Base-by-base conservation (phyloP, 2,888 invertebrate species). In the Scaptomyza reducta region DNA sequence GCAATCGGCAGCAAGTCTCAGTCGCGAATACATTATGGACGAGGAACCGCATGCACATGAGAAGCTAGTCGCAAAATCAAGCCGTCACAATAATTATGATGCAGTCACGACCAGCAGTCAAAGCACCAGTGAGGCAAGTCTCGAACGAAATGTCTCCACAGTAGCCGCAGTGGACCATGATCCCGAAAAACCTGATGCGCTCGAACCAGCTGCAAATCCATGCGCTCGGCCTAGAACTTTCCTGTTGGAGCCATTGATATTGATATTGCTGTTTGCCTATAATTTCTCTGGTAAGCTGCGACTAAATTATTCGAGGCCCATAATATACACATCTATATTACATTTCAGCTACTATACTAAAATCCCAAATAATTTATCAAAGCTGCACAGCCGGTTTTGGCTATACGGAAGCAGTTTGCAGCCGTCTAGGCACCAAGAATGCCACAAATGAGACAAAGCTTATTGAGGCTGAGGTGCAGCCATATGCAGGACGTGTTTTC, bases 321-420 rank as follows among this genome's bases (percentile, higher is more conserved):
- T 13, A 2, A 0, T n/a, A 3, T 14, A 18, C 7, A 7, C n/a
- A 33, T 25, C 22, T 25, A 10, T 14, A 50, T 56, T 47, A 6
- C n/a, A 41, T 78, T 64, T 16, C 55, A 91, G 91, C 85, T 18
- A 89, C 91, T 2, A 74, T 95, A n/a, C 90, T 94, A 46, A 94
- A 94, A 74, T 95, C 96, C 89, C 92, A 96, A 75, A 91, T 96
- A 47, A 91, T 96, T 10, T 95, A 94, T 82, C 93, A 95, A 70
- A 94, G 95, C 4, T 96, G 96, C 90, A 93, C 93, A 27, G 91
- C 93, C 22, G 92, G 93, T 1, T 90, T 95, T 61, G 90, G 92
- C 13, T 93, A 94, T 75, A 93, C 94, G 57, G 90, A 92, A 59
- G 91, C 93, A 0, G 93, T 94, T 45, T 96, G 96, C 88, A 55